These are phyloP conservation scores for Botrylloides violaceus DNA, from an alignment of 23 tunicate genomes.

Conservation along the genomic window DNA sequence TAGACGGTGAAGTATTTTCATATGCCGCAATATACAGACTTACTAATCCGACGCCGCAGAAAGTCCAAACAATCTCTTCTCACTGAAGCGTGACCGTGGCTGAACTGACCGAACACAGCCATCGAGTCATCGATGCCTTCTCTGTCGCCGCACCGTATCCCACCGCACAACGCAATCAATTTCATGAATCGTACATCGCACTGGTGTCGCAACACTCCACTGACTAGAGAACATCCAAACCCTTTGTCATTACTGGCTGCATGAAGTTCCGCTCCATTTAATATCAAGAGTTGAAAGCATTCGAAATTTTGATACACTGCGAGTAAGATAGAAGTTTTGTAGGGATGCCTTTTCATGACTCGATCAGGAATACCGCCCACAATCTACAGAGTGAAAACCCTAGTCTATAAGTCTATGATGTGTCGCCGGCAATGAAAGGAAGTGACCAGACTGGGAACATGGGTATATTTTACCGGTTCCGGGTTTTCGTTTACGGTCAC, in stretches of 20 bases:
- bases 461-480: too few relatives aligned
- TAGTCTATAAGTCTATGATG: too few relatives aligned
- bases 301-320: constrained; percentile 81
- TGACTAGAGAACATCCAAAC: constrained; percentile 16
- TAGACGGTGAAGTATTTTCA: too few relatives aligned
- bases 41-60: constrained; percentile 36
- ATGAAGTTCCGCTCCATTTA: constrained; percentile 69
- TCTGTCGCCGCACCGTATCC: constrained; percentile 22
- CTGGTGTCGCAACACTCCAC: constrained; percentile 44
- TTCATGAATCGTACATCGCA: constrained; percentile 69
- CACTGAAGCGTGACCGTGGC: constrained; percentile 1
- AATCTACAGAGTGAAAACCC: too few relatives aligned
- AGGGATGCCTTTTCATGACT: too few relatives aligned
- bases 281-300: constrained; percentile 60
- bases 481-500: too few relatives aligned
- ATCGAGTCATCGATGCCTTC: constrained; percentile 32
- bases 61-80: constrained; percentile 45
- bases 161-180: constrained; percentile 67
- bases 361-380: too few relatives aligned
- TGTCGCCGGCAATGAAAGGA: too few relatives aligned
- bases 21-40: too few relatives aligned
- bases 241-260: constrained; percentile 19
- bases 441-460: too few relatives aligned
- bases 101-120: constrained; percentile 20
- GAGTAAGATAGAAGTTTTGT: background rate